phyloP scores from a whole-genome alignment of 2,888 invertebrate species.

The Oscheius sp. region DNA sequence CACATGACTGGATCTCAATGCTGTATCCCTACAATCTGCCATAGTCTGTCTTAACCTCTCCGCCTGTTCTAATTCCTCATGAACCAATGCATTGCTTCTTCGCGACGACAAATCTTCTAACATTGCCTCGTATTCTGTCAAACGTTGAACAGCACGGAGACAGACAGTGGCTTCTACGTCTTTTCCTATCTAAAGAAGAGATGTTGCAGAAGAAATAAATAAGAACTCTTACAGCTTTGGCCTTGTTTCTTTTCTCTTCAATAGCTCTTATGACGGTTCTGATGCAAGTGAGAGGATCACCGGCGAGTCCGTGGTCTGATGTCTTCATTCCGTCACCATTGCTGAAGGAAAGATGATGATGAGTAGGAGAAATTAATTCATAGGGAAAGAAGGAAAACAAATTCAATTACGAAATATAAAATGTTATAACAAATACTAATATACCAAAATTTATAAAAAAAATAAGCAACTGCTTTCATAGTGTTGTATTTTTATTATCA shows the following conservation, averaged over 20 bases:
- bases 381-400: not conserved
- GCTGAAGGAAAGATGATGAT: constrained; percentile 33
- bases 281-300: constrained; percentile 56
- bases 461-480: no score
- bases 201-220: not conserved
- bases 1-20: constrained; percentile 58
- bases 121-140: constrained; percentile 59
- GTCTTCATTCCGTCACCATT: constrained; percentile 58
- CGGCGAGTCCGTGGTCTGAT: constrained; percentile 37
- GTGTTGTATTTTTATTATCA: no score
- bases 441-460: no score
- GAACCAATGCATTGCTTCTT: constrained; percentile 47
- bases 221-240: constrained; percentile 33
- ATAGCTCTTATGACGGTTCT: constrained; percentile 55
- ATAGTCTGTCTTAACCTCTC: constrained; percentile 54
- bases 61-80: constrained; percentile 48
- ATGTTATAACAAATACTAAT: no score
- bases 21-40: constrained; percentile 62
- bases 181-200: constrained; percentile 36
- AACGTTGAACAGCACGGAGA: constrained; percentile 55
- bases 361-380: not conserved
- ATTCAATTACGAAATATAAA: no score
- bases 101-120: constrained; percentile 51
- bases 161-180: constrained; percentile 57
- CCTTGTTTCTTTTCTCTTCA: constrained; percentile 46